Evolutionary conservation across 1,140 invertebrate genomes (phyloP).

Genomic region (Nomia melanderi): DNA sequence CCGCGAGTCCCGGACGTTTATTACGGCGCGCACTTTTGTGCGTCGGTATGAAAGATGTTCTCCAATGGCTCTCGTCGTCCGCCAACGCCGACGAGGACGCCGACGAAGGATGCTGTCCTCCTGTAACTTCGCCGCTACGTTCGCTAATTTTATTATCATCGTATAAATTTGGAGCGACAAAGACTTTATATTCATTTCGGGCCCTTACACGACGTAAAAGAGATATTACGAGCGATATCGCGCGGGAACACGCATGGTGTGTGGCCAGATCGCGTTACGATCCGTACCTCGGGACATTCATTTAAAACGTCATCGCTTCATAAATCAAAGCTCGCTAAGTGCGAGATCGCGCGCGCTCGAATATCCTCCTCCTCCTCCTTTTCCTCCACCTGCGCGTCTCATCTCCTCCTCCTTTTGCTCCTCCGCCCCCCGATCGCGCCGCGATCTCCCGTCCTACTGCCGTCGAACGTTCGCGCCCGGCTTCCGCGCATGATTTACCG

Average conservation of each 20-base stretch:
- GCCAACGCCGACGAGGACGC: too few species aligned
- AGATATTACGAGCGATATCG: constrained; percentile 58
- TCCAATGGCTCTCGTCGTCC: too few species aligned
- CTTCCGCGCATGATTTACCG: constrained; percentile 5
- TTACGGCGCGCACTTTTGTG: constrained; percentile 35
- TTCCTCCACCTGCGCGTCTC: too few species aligned
- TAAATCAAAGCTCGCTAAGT: constrained; percentile 59
- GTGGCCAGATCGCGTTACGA: constrained; percentile 66
- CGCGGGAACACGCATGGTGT: constrained; percentile 53
- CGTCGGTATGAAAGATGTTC: constrained; percentile 28
- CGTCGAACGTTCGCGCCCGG: background rate
- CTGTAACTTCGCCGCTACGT: background rate
- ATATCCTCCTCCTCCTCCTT: background rate
- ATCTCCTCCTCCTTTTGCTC: background rate
- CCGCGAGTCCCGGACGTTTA: constrained; percentile 30
- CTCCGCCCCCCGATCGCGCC: background rate
- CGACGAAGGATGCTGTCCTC: background rate
- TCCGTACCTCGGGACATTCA: constrained; percentile 58
- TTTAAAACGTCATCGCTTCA: constrained; percentile 62
- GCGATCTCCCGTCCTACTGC: background rate
- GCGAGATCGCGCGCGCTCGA: constrained; percentile 29
- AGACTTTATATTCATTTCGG: constrained; percentile 55
- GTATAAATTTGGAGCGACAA: constrained; percentile 48
- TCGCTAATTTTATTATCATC: constrained; percentile 41
- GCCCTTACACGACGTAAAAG: constrained; percentile 46